A percentile compares a stretch with the other conserved stretches of the same genome.
Evolutionary conservation across 2,113 vertebrate genomes (phyloP).

Genomic region (Turnix velox): DNA sequence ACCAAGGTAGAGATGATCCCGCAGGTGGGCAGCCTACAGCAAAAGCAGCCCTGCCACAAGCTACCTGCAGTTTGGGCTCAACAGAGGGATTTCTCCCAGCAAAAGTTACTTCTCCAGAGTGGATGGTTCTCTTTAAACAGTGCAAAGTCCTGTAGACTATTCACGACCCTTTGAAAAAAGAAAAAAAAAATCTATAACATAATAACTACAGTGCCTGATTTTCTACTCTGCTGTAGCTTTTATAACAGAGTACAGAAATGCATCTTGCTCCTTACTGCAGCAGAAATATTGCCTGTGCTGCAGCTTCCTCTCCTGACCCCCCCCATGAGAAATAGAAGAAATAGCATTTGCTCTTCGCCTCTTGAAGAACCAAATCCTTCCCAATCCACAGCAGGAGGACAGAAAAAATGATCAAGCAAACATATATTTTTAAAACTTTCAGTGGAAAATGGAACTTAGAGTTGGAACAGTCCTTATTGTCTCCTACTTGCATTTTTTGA

Average conservation of each 20-base stretch:
- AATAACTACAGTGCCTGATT: background rate
- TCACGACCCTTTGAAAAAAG: background rate
- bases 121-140: background rate
- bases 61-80: accelerated
- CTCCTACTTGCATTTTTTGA: background rate
- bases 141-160: background rate
- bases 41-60: background rate
- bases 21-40: accelerated
- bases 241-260: background rate
- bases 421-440: background rate
- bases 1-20: accelerated
- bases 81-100: background rate
- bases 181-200: background rate
- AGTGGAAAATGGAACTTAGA: background rate
- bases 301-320: background rate
- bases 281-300: background rate
- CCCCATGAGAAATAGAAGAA: background rate
- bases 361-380: background rate
- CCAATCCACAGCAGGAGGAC: background rate
- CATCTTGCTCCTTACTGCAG: background rate
- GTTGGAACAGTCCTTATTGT: background rate
- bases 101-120: background rate
- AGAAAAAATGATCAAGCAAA: background rate
- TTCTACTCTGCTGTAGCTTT: background rate
- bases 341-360: background rate